Base-by-base conservation (phyloP, 92 coral and sea anemone genomes). In the Heliopora coerulea region DNA sequence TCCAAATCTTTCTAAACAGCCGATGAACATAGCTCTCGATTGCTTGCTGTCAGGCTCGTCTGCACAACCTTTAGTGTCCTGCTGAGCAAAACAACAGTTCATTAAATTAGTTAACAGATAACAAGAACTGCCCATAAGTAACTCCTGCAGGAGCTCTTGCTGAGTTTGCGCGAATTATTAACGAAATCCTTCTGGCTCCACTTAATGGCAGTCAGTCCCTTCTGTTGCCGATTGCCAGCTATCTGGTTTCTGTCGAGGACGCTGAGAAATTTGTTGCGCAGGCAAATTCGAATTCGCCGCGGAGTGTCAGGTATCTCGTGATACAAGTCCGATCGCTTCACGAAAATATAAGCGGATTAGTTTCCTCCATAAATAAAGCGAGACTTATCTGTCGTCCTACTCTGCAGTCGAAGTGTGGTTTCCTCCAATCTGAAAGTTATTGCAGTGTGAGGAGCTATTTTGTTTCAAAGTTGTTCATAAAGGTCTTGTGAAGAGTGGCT, bases 71-170 rank as follows among this genome's bases (percentile, higher is more conserved):
- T 15, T 46, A 63, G 27, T 54, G 8, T 70, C 77, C 24, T 41
- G 77, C 77, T 70, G 77, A 19, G 77, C 23, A 0, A 34, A 31
- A 70, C 63, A 70, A 70, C 49, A 39, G 24, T 32, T 17, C 35
- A 8, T 54, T 54, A 13, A 68, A 31, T 32, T 70, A 20, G 77
- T 70, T 34, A 70, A 70, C 77, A 70, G 77, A 54, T 70, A 68
- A 70, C 77, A 70, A n/a, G 32, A 54, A 70, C 3, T 52, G 63
- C 30, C 31, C 0, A 1, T 34, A 67, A 35, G 57, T 48, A 67
- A 67, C 48, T n/a, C 13, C 74, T 27, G 31, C 50, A 27, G 30
- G 49, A 46, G 61, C 29, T 15, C 49, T 57, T 19, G 57, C 34
- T 54, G 44, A 5, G 41, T 70, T 11, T 37, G 33, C 50, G 31